Conservation (phyloP, 2,113 vertebrate species). For the Oxygymnocypris stewartii region DNA sequence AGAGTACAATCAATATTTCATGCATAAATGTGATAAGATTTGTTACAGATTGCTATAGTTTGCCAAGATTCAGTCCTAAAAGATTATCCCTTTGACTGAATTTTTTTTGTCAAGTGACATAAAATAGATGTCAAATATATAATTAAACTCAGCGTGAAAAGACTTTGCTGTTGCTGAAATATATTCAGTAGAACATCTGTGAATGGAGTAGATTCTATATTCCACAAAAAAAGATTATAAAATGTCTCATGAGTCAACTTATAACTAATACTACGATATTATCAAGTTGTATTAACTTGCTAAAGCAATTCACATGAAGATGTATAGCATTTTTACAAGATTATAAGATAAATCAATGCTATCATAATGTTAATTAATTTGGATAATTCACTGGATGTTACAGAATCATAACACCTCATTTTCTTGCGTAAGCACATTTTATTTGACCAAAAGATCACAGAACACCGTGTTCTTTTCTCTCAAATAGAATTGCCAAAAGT, state of each 20-base stretch:
- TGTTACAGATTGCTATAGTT: constrained; percentile 26
- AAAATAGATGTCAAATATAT: background rate
- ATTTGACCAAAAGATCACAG: background rate
- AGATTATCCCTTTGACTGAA: constrained; percentile 6
- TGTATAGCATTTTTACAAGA: background rate
- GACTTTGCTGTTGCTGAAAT: background rate
- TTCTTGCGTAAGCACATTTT: background rate
- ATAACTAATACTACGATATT: background rate
- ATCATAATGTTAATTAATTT: background rate
- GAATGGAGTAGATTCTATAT: background rate
- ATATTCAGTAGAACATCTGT: background rate
- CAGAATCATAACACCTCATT: background rate
- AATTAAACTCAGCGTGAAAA: background rate
- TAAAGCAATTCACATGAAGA: background rate
- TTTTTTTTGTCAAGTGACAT: background rate
- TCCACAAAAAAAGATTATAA: background rate
- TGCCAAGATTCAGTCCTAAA: background rate
- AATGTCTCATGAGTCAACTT: background rate
- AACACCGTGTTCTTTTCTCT: background rate
- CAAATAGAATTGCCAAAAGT: constrained; percentile 1
- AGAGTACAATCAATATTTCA: constrained; percentile 62
- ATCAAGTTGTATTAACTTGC: background rate
- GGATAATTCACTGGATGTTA: background rate
- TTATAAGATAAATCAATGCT: background rate
- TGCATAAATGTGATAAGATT: constrained; percentile 39